Percentiles rank a stretch among this genome's conserved stretches.
Evolutionary conservation across 2,113 vertebrate genomes (phyloP).

Genomic region (Sinosuthora webbiana): DNA sequence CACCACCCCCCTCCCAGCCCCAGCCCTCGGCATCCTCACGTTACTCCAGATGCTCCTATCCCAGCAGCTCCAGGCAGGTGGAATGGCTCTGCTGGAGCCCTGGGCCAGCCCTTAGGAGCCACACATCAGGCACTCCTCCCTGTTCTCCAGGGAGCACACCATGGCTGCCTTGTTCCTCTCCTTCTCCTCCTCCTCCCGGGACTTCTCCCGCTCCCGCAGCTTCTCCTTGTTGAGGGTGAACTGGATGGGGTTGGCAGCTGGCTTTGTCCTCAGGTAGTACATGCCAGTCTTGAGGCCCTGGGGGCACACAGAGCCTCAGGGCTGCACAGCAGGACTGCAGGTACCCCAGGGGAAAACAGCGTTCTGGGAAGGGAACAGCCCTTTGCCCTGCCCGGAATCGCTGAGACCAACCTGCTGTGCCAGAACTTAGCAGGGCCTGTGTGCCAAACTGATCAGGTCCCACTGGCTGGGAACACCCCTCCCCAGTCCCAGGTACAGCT

Average conservation of each 20-base stretch:
- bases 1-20: background rate
- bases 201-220: conserved; percentile 77
- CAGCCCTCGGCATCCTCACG: background rate
- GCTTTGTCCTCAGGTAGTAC: conserved; percentile 95
- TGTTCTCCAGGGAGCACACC: conserved; percentile 94
- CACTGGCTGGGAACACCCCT: background rate
- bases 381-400: accelerated
- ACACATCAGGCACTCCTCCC: conserved; percentile 93
- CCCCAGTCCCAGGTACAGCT: no score
- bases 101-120: conserved; percentile 77
- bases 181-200: conserved; percentile 74
- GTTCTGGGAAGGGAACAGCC: background rate
- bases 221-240: conserved; percentile 97
- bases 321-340: background rate
- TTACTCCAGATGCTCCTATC: background rate
- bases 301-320: accelerated
- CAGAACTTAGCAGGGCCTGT: accelerated
- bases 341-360: accelerated
- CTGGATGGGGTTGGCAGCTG: conserved; percentile 95
- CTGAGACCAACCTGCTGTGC: accelerated
- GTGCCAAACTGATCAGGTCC: accelerated
- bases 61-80: background rate
- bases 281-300: conserved; percentile 97
- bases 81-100: background rate
- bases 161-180: conserved; percentile 90